phyloP scores from a whole-genome alignment of 2,797 vertebrate species.

The Diplodus puntazzo region DNA sequence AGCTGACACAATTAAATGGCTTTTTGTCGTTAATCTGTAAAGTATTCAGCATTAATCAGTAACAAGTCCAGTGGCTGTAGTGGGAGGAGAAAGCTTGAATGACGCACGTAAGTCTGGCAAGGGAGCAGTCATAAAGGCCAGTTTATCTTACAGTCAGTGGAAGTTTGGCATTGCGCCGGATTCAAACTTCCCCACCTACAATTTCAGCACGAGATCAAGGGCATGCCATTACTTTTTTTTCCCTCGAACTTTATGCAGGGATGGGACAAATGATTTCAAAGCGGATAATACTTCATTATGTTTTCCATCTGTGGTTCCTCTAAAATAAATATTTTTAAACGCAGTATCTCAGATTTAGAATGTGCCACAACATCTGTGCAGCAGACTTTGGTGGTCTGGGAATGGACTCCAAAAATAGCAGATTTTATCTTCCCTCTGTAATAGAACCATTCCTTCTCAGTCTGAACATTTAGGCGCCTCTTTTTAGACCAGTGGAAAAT shows the following conservation, averaged over 20 bases:
- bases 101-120: conserved; percentile 31
- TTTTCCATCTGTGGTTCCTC: neutral
- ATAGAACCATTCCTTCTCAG: neutral
- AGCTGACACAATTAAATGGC: neutral
- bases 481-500: neutral
- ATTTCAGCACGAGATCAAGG: neutral
- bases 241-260: neutral
- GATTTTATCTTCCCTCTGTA: neutral
- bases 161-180: conserved; percentile 9
- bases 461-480: neutral
- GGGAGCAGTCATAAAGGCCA: conserved; percentile 26
- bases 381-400: neutral
- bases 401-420: neutral
- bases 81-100: conserved; percentile 39
- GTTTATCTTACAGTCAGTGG: conserved; percentile 22
- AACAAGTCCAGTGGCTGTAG: neutral
- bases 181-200: conserved; percentile 14
- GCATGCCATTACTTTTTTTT: neutral
- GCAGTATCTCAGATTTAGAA: neutral
- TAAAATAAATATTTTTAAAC: neutral
- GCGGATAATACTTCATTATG: neutral
- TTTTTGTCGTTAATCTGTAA: neutral
- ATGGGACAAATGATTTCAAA: neutral
- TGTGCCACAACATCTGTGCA: neutral
- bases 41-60: neutral